Conservation (phyloP, 2,888 invertebrate genomes). For the Nomada goodeniana region DNA sequence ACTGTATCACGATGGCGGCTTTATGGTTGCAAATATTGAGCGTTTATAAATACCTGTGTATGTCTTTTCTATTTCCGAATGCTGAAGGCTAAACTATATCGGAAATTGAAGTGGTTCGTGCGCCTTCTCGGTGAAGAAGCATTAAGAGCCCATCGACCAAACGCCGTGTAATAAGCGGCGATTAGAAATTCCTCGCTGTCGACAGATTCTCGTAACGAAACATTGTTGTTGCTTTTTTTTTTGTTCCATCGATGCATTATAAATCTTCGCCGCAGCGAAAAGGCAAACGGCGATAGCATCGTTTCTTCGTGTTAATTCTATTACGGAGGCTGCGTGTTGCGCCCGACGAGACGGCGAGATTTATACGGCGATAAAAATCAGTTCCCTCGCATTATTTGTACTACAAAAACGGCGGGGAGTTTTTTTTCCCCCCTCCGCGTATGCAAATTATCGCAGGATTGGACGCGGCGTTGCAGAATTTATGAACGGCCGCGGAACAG, state of each 20-base stretch:
- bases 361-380: conserved; percentile 45
- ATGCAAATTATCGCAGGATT: conserved; percentile 36
- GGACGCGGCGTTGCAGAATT: conserved; percentile 30
- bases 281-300: conserved; percentile 5
- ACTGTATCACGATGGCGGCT: conserved; percentile 21
- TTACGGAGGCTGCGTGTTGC: not conserved
- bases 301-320: conserved; percentile 11
- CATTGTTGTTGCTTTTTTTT: not conserved
- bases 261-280: conserved; percentile 15
- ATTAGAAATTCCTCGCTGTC: conserved; percentile 2
- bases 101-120: conserved; percentile 43
- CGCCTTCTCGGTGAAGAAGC: conserved; percentile 25
- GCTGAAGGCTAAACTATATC: conserved; percentile 54
- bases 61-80: conserved; percentile 60
- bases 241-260: conserved; percentile 28
- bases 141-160: conserved; percentile 46
- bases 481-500: conserved; percentile 42
- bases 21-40: conserved; percentile 41
- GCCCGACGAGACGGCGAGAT: conserved; percentile 12
- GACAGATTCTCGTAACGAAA: not conserved
- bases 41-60: conserved; percentile 51
- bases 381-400: conserved; percentile 29
- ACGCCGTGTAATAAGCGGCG: conserved; percentile 35
- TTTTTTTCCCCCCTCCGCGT: conserved; percentile 9
- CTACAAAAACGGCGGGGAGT: conserved; percentile 2